These are phyloP conservation scores for Drosophila koepferae DNA, from an alignment of 2,888 invertebrate genomes.

Conservation along the genomic window DNA sequence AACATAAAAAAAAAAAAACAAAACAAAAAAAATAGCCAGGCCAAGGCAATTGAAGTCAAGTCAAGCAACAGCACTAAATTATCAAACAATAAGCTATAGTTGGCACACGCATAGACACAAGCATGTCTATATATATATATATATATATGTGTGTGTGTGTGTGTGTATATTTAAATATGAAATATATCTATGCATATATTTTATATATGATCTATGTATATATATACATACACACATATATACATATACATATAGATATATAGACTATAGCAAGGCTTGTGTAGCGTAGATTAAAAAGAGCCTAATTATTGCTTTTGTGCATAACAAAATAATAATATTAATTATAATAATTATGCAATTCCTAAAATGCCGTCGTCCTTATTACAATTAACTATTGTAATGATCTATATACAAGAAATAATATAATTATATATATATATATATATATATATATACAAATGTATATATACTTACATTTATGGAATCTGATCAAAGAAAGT, in stretches of 20 bases:
- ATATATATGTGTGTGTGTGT: constrained; percentile 2
- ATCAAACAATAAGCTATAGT: constrained; percentile 15
- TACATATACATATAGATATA: constrained; percentile 20
- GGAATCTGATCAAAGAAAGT: constrained; percentile 9
- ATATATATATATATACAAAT: constrained; percentile 29
- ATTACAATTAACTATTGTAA: constrained; percentile 67
- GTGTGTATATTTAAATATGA: constrained; percentile 18
- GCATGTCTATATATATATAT: constrained; percentile 16
- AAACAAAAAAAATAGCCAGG: neutral
- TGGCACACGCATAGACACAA: constrained; percentile 4
- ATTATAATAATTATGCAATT: constrained; percentile 55
- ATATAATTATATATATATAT: constrained; percentile 29
- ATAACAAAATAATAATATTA: constrained; percentile 42
- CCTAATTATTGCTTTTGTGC: constrained; percentile 66
- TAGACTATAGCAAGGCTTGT: constrained; percentile 45
- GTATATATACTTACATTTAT: constrained; percentile 14
- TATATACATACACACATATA: constrained; percentile 7
- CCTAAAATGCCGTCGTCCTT: constrained; percentile 81
- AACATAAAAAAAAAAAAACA: neutral
- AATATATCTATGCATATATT: constrained; percentile 23
- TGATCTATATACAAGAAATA: constrained; percentile 31
- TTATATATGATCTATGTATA: constrained; percentile 13
- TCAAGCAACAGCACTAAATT: constrained; percentile 9
- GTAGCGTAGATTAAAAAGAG: constrained; percentile 32
- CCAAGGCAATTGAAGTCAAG: neutral